Base-by-base conservation (phyloP, 2,113 vertebrate genomes). In the Cyrtonyx montezumae region DNA sequence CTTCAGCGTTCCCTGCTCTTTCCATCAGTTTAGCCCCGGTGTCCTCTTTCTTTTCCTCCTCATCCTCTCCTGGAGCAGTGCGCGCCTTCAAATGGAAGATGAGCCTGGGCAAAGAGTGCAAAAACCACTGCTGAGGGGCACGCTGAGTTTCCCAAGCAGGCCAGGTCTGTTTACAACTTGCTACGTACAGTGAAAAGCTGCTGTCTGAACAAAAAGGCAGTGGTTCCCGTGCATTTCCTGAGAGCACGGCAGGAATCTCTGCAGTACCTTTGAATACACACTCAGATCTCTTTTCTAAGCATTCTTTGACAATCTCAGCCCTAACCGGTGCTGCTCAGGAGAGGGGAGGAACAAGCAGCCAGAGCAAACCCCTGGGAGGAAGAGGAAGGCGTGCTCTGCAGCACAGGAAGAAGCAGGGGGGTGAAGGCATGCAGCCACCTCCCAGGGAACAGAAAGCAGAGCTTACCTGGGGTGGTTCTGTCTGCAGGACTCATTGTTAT, bases 211-310 rank as follows among this genome's bases (percentile, higher is more conserved):
- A 42, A 16, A 49, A n/a, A 30, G 48, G 48, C 55, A 40, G 37
- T 2, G 0, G 37, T 15, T n/a, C 8, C 26, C 5, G 4, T 3
- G 12, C 23, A 8, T 2, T 9, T 51, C 42, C 51, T 3, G 7
- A 22, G 37, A n/a, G 21, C 45, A 23, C 26, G 19, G 69, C 62
- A 36, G 55, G n/a, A 62, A 7, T 23, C 10, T 30, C 40, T 49
- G 21, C 43, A 17, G 43, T 23, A 42, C 23, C 67, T 65, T 30
- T 6, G 23, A 49, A 16, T 19, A 48, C 48, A 9, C 28, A 2
- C 59, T 2, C 8, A 4, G 19, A 51, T 16, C 43, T 30, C 11
- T 58, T 21, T 58, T 13, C 18, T 58, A 58, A 58, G 32, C 19
- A 5, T n/a, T 12, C 56, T 34, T 21, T 58, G n/a, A 19, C 56